A percentile compares a stretch with the other conserved stretches of the same genome.
These are phyloP conservation scores for Eledona agricola DNA, from an alignment of 2,888 invertebrate species.

Conservation along the genomic window DNA sequence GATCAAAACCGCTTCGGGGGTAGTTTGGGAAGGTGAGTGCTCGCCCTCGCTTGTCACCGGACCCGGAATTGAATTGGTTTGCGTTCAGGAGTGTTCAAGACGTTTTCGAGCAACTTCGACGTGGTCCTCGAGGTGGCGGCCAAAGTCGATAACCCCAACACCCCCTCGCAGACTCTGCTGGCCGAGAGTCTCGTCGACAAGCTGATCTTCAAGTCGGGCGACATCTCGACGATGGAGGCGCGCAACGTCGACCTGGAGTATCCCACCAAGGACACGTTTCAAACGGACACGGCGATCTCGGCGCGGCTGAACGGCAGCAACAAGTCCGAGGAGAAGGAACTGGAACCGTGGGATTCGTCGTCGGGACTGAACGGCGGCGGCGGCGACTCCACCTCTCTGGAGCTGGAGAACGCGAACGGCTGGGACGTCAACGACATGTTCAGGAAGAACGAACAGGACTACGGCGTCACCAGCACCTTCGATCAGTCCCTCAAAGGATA, in stretches of 20 bases:
- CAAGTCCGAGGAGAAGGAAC: constrained; percentile 74
- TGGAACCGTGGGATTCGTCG: constrained; percentile 89
- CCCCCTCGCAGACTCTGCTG: constrained; percentile 63
- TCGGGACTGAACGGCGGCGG: constrained; percentile 68
- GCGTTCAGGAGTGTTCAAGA: constrained; percentile 73
- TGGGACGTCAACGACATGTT: constrained; percentile 99
- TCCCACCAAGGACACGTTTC: constrained; percentile 87
- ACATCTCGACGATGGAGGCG: constrained; percentile 84
- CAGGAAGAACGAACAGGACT: constrained; percentile 87
- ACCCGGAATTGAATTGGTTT: constrained; percentile 1
- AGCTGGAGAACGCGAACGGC: constrained; percentile 85
- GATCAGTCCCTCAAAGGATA: constrained; percentile 92
- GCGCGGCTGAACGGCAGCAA: constrained; percentile 66
- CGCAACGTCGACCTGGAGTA: constrained; percentile 89
- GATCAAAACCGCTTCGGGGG: constrained; percentile 84
- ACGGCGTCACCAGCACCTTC: constrained; percentile 92
- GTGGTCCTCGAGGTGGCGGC: constrained; percentile 88
- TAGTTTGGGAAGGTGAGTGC: constrained; percentile 81
- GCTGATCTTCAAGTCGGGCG: constrained; percentile 83
- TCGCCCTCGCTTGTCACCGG: too few species aligned
- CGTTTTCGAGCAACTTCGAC: constrained; percentile 89
- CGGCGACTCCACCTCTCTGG: constrained; percentile 70
- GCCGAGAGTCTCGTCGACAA: constrained; percentile 79
- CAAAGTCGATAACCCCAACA: constrained; percentile 75
- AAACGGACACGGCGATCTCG: constrained; percentile 89